Base-by-base conservation (phyloP, 2,113 vertebrate genomes). In the Macaca nemestrina region DNA sequence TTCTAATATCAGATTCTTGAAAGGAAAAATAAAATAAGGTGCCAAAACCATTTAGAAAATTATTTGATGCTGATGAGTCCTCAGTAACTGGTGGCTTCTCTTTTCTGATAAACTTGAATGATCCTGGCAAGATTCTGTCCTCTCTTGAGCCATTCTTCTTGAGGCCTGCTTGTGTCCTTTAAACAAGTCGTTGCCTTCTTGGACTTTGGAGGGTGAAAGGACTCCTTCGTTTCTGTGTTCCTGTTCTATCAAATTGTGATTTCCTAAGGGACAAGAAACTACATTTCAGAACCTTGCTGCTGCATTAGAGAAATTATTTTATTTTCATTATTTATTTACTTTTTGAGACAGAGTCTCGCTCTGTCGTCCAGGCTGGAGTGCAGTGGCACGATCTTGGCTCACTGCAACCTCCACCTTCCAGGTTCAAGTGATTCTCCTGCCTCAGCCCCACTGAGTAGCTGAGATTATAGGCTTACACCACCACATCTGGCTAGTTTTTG, bases 241-340 rank as follows among this genome's bases (percentile, higher is more conserved):
- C 59, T 9, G 0, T 57, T 90, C 61, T 93, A 5, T n/a, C 80
- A 59, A 45, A 43, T 75, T 70, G 27, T 92, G 75, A 73, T 79
- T 97, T 94, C n/a, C 78, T 76, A 89, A 70, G 61, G 43, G 57
- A 52, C 14, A 93, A 61, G 40, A 75, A 92, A 82, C 18, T 75
- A 32, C 1, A 38, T 14, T 12, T 70, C 55, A 84, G 48, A 16
- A 4, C 80, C 61, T 92, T 83, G 16, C 52, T 92, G n/a, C 18
- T 45, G 13, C 30, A 17, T 48, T 75, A 73, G 73, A 5, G 52
- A 64, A 64, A 64, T 76, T 10, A 38, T 70, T 38, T 64, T 64
- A 64, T 64, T 64, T 64, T 64, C 30, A 70, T 68, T 68, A 32
- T 68, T 35, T 17, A 27, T 64, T 64, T 68, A 17, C 48, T 70